Percentiles rank a stretch among this genome's conserved stretches.
These are phyloP conservation scores for Ceratothoa steindachneri DNA, from an alignment of 2,888 invertebrate genomes.

Conservation along the genomic window DNA sequence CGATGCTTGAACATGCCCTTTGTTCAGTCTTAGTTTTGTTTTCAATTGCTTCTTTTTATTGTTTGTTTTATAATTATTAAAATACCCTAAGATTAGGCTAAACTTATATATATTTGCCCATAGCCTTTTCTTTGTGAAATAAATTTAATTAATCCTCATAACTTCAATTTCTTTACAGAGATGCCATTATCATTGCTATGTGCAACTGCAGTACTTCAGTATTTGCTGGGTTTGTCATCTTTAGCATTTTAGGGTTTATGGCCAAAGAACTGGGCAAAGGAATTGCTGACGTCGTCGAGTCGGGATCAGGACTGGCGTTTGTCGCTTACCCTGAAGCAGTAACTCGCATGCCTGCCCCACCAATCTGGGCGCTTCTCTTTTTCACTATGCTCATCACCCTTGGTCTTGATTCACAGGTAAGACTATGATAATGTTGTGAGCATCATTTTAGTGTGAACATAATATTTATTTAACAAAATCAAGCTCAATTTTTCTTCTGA, in stretches of 20 bases:
- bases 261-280: constrained; percentile 34
- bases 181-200: constrained; percentile 32
- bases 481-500: too few species aligned
- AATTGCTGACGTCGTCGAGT: constrained; percentile 31
- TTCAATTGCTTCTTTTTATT: too few species aligned
- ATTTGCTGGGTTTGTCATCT: constrained; percentile 36
- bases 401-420: constrained; percentile 41
- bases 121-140: too few species aligned
- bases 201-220: constrained; percentile 40
- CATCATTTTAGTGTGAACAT: neutral
- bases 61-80: too few species aligned
- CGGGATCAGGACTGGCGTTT: constrained; percentile 47
- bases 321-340: constrained; percentile 47
- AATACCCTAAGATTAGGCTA: too few species aligned
- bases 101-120: neutral
- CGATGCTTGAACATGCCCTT: too few species aligned
- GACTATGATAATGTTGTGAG: neutral
- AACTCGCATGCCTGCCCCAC: constrained; percentile 35
- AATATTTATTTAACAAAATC: too few species aligned
- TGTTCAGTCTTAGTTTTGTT: too few species aligned
- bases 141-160: too few species aligned
- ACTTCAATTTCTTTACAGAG: constrained; percentile 27
- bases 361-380: constrained; percentile 46
- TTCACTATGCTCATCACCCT: constrained; percentile 46
- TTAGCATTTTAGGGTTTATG: constrained; percentile 43